These are phyloP conservation scores for Cerceris ruficornis DNA, from an alignment of 2,888 invertebrate genomes.

Conservation along the genomic window DNA sequence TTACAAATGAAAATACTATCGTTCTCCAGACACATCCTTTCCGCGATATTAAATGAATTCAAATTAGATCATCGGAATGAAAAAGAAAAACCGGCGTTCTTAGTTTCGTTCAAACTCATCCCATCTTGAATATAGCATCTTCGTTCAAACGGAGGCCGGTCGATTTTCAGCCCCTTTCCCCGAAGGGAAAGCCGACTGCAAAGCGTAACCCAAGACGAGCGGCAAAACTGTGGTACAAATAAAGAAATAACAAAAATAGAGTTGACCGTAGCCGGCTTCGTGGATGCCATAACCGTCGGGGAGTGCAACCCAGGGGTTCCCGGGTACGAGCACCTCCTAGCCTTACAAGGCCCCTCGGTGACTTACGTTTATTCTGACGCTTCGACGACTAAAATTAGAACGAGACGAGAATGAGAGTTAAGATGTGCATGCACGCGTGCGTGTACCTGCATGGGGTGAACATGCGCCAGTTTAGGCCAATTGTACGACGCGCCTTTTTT, in stretches of 20 bases:
- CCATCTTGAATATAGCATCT: neutral
- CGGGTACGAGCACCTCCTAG: slow-evolving; percentile 57
- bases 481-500: slow-evolving; percentile 1
- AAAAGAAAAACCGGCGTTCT: neutral
- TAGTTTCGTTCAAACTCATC: neutral
- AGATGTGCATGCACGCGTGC: slow-evolving; percentile 19
- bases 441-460: slow-evolving; percentile 51
- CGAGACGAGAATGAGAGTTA: slow-evolving; percentile 10
- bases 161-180: slow-evolving; percentile 18
- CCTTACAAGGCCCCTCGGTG: slow-evolving; percentile 71
- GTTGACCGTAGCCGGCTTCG: slow-evolving; percentile 41
- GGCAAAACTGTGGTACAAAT: slow-evolving; percentile 65
- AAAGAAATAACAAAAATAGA: slow-evolving; percentile 75
- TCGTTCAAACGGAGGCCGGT: neutral
- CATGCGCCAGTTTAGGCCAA: slow-evolving; percentile 27
- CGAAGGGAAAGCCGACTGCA: slow-evolving; percentile 8
- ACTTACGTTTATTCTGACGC: slow-evolving; percentile 55
- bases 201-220: slow-evolving; percentile 59
- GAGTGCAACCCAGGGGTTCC: slow-evolving; percentile 52
- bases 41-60: too few species aligned
- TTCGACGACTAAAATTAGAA: slow-evolving; percentile 57
- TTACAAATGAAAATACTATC: too few species aligned
- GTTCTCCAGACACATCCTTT: too few species aligned
- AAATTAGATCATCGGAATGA: too few species aligned
- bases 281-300: slow-evolving; percentile 48